phyloP scores from a whole-genome alignment of 2,113 vertebrate genomes.

The Lycaon pictus region DNA sequence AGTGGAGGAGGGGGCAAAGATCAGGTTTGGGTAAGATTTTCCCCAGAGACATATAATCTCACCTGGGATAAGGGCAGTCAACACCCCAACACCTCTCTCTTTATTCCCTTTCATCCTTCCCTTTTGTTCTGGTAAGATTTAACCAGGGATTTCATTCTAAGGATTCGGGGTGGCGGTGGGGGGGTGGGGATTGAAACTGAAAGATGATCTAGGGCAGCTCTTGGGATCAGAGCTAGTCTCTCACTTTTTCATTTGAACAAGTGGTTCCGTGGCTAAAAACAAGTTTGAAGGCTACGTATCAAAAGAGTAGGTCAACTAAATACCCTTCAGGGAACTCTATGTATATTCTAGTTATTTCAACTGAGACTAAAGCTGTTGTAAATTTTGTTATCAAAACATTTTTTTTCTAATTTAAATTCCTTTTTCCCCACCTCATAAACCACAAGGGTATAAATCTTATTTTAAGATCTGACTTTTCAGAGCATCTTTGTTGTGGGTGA shows the following conservation, averaged over 20 bases:
- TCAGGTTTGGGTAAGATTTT: not conserved
- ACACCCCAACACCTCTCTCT: not conserved
- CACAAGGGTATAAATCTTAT: not conserved
- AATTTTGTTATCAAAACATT: not conserved
- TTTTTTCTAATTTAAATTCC: not conserved
- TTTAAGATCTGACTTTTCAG: constrained; percentile 39
- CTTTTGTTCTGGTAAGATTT: not conserved
- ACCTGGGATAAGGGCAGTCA: not conserved
- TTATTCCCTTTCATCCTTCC: too few species aligned
- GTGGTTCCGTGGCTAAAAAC: not conserved
- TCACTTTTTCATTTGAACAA: not conserved
- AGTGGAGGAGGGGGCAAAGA: not conserved
- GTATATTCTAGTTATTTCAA: not conserved
- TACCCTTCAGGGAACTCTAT: not conserved
- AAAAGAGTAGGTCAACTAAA: not conserved
- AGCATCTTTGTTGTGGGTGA: constrained; percentile 4
- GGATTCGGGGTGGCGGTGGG: not conserved
- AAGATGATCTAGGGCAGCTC: not conserved
- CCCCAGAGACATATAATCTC: not conserved
- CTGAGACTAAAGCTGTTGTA: not conserved
- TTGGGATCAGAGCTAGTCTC: not conserved
- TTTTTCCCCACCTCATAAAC: not conserved
- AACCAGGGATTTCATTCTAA: not conserved
- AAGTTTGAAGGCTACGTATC: not conserved
- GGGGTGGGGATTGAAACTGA: not conserved